Evolutionary conservation across 2,113 vertebrate genomes (phyloP), one percentile per base, ranked within the genome.

Genomic region (Podarcis muralis): DNA sequence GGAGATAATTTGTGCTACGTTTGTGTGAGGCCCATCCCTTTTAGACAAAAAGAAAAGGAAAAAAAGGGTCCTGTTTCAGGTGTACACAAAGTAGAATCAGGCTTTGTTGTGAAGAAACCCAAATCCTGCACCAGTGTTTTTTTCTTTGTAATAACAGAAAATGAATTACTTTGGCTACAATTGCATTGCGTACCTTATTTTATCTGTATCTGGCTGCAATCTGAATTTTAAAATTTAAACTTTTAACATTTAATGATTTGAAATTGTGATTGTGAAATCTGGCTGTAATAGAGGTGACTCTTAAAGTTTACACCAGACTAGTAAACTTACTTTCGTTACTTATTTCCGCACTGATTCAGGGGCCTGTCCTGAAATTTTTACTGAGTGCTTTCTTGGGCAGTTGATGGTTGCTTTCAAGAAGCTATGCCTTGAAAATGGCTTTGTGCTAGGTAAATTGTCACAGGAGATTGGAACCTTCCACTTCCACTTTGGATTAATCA

Each of bases 1-100:
- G 69, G n/a, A 57, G 9, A 0, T 59, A 25, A 43, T 32, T 9
- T 43, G 22, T n/a, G 0, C 0, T 71, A 16, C 37, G 16, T 35
- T 30, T 85, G 30, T 5, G 13, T 57, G 48, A 30, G 0, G 0
- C 74, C 43, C 1, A 1, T 79, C 43, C 30, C 23, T 79, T 53
- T 23, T 84, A 53, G 48, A 53, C 48, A 12, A 53, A 53, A 53
- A 53, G 0, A 53, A 48, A 48, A 11, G 0, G 20, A 3, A 8
- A 68, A 23, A 5, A 1, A 6, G 32, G 40, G 59, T 6, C 3
- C 57, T 7, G 25, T 27, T 79, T 76, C 8, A 76, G 35, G 37
- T 43, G 20, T 22, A 43, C 72, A 74, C 72, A 20, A 35, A 9
- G 7, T 76, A 35, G 1, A 6, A 1, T 35, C 72, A 35, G 32